phyloP scores from a whole-genome alignment of 1,140 invertebrate species.

The Orius insidiosus region DNA sequence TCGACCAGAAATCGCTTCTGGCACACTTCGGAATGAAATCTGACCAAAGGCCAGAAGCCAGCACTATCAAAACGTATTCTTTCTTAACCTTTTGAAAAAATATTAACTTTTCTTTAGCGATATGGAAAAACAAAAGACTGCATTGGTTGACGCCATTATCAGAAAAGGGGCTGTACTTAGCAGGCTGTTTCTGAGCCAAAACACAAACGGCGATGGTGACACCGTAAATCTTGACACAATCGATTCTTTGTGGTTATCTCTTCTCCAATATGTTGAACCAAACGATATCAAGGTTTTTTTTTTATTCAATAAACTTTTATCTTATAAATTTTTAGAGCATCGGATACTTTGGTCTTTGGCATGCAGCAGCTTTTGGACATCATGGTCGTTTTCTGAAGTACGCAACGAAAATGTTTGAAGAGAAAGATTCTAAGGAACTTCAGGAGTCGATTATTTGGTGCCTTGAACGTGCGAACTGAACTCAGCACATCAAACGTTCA shows the following conservation, averaged over 20 bases:
- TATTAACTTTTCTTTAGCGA: constrained; percentile 31
- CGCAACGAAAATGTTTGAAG: constrained; percentile 57
- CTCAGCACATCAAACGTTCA: constrained; percentile 9
- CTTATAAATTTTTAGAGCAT: constrained; percentile 15
- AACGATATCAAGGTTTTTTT: constrained; percentile 53
- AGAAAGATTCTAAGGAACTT: constrained; percentile 51
- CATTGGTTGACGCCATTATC: constrained; percentile 56
- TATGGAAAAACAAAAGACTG: constrained; percentile 67
- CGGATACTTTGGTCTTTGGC: constrained; percentile 50
- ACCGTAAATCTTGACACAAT: constrained; percentile 32
- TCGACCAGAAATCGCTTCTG: constrained; percentile 54
- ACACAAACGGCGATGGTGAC: constrained; percentile 9
- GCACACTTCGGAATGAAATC: constrained; percentile 63
- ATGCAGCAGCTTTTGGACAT: constrained; percentile 55
- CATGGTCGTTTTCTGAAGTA: constrained; percentile 66
- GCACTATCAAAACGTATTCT: constrained; percentile 60
- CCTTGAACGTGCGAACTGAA: constrained; percentile 10
- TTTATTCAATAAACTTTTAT: background rate
- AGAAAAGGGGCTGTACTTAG: constrained; percentile 56
- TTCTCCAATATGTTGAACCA: constrained; percentile 61
- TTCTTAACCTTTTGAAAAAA: constrained; percentile 11
- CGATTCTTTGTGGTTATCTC: constrained; percentile 42
- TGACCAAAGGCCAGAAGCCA: constrained; percentile 54
- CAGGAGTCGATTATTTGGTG: constrained; percentile 33
- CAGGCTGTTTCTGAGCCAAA: constrained; percentile 30